Percentiles rank a stretch among this genome's conserved stretches.
These are phyloP conservation scores for Agonopterix alstromeriana DNA, from an alignment of 2,888 invertebrate species.

Conservation along the genomic window DNA sequence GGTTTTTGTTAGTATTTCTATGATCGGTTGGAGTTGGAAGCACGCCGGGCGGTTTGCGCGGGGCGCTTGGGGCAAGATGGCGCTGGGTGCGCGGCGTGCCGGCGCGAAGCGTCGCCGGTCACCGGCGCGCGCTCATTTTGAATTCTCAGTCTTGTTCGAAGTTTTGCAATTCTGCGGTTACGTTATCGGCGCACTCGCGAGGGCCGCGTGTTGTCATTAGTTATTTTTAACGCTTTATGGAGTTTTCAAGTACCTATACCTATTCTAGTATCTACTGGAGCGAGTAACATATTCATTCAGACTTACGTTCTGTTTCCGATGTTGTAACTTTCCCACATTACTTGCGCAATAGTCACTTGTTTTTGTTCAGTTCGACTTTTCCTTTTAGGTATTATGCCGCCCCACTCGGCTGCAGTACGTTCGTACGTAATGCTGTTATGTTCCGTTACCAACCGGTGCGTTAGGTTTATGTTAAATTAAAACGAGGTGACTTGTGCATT, in stretches of 20 bases:
- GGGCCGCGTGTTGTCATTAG: slow-evolving; percentile 70
- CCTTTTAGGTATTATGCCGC: slow-evolving; percentile 42
- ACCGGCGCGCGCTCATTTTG: slow-evolving; percentile 64
- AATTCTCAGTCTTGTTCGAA: slow-evolving; percentile 44
- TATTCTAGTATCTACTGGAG: slow-evolving; percentile 31
- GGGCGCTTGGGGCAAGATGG: slow-evolving; percentile 60
- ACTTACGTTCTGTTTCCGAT: slow-evolving; percentile 53
- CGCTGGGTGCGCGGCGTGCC: slow-evolving; percentile 71
- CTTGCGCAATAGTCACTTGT: slow-evolving; percentile 67
- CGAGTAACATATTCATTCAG: slow-evolving; percentile 49
- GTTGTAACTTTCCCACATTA: slow-evolving; percentile 68
- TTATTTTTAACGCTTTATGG: slow-evolving; percentile 67
- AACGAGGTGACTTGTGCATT: neutral
- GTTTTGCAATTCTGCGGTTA: slow-evolving; percentile 66
- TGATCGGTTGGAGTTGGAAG: slow-evolving; percentile 31
- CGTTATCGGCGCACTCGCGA: slow-evolving; percentile 54
- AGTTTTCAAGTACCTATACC: slow-evolving; percentile 19
- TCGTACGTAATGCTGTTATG: slow-evolving; percentile 32
- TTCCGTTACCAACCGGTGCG: slow-evolving; percentile 36
- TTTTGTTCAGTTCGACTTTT: slow-evolving; percentile 68
- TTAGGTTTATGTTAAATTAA: slow-evolving; percentile 17
- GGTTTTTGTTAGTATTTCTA: slow-evolving; percentile 20
- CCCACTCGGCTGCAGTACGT: slow-evolving; percentile 30
- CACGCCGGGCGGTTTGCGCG: slow-evolving; percentile 55
- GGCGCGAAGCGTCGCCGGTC: slow-evolving; percentile 49